Conservation (phyloP, 1,140 invertebrate species). For the Bombyx mori region ASM3026992v2 NC_085115.1:6775501-6776000, state of each 20-base stretch:
- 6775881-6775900: constrained; percentile 86
- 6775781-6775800: constrained; percentile 80
- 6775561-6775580: no score
- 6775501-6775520: no score
- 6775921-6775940: constrained; percentile 85
- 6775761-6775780: neutral
- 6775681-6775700: constrained; percentile 93
- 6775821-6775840: constrained; percentile 85
- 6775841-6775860: constrained; percentile 94
- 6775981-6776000: constrained; percentile 85
- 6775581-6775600: constrained; percentile 63
- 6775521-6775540: no score
- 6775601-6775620: constrained; percentile 65
- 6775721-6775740: neutral
- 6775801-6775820: constrained; percentile 87
- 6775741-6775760: neutral
- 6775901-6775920: constrained; percentile 76
- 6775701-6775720: constrained; percentile 80
- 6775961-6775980: constrained; percentile 84
- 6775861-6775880: constrained; percentile 94
- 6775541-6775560: no score
- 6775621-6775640: constrained; percentile 84
- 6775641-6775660: constrained; percentile 81
- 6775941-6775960: constrained; percentile 80
- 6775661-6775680: constrained; percentile 93